Evolutionary conservation across 2,888 invertebrate species (phyloP), one percentile per base, ranked within the genome.

Genomic region (Microctonus hyperodae): DNA sequence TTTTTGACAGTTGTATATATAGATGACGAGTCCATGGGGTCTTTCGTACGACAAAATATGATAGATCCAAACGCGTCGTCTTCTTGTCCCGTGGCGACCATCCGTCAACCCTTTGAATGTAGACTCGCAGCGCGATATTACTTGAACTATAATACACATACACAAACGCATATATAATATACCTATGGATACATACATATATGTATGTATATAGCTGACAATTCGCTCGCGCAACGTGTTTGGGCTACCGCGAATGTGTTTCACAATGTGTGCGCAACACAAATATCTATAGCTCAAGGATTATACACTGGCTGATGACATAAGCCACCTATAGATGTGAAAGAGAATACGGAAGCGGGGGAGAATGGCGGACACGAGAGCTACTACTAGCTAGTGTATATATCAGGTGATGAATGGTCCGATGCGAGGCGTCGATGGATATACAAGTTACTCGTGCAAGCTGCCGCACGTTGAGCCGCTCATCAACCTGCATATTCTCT

Each of bases 61-160:
- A 81, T 81, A 78, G 79, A 81, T 81, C 74, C 76, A 68, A 72
- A 76, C 70, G 75, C 76, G 78, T 76, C 79, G 78, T 77, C 79
- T 79, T 78, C 75, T 74, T 74, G 79, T 82, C 81, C 81, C 81
- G 79, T 73, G 75, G 81, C 80, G 81, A 79, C 80, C 78, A 82
- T 82, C 78, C 81, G 81, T 82, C 80, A 81, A 78, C 76, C 75
- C 79, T 80, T 80, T 80, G 74, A 79, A 78, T 23, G 35, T 23
- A 20, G 23, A 28, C 20, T 31, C 50, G 48, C 60, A 20, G 25
- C 6, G 31, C 22, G 50, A 48, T 28, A 59, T n/a, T n/a, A 59
- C 59, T 56, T 16, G 56, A 59, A 58, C 61, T 35, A 2, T 11
- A n/a, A n/a, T n/a, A n/a, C n/a, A n/a, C n/a, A 23, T 58, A 25